A percentile compares a stretch with the other conserved stretches of the same genome.
Evolutionary conservation across 2,888 invertebrate genomes (phyloP).

Genomic region (Patella pellucida): DNA sequence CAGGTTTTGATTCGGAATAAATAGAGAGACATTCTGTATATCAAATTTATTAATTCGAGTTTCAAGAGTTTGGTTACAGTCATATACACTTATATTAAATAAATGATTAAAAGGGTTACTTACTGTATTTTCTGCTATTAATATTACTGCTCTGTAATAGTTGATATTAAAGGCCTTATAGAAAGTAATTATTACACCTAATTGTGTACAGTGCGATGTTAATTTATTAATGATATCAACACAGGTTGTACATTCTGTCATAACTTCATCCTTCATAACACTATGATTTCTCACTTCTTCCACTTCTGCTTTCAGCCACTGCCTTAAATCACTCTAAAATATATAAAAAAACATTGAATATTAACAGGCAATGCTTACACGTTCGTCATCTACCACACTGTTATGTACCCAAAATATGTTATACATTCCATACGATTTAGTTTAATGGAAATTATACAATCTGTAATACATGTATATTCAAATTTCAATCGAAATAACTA

Average conservation of each 20-base stretch:
- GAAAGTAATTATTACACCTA: slow-evolving; percentile 52
- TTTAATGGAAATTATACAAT: too few species aligned
- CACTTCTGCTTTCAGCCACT: slow-evolving; percentile 47
- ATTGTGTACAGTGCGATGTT: slow-evolving; percentile 48
- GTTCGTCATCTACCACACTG: too few species aligned
- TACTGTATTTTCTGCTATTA: slow-evolving; percentile 54
- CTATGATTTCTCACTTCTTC: slow-evolving; percentile 38
- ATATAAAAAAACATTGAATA: not conserved
- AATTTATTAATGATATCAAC: slow-evolving; percentile 46
- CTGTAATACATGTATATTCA: too few species aligned
- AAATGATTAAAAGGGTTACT: not conserved
- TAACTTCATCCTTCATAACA: slow-evolving; percentile 54
- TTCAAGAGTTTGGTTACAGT: too few species aligned
- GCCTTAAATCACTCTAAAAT: slow-evolving; percentile 44
- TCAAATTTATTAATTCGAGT: too few species aligned
- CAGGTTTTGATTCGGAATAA: too few species aligned
- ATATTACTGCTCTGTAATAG: slow-evolving; percentile 58
- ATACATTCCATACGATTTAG: too few species aligned
- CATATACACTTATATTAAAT: too few species aligned
- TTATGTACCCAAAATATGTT: too few species aligned
- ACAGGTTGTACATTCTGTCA: slow-evolving; percentile 51
- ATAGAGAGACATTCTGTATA: too few species aligned
- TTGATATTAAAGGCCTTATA: slow-evolving; percentile 56
- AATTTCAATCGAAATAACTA: too few species aligned
- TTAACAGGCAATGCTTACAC: not conserved